Conservation (phyloP, 92 coral and sea anemone species). For the Scolanthus callimorphus region DNA sequence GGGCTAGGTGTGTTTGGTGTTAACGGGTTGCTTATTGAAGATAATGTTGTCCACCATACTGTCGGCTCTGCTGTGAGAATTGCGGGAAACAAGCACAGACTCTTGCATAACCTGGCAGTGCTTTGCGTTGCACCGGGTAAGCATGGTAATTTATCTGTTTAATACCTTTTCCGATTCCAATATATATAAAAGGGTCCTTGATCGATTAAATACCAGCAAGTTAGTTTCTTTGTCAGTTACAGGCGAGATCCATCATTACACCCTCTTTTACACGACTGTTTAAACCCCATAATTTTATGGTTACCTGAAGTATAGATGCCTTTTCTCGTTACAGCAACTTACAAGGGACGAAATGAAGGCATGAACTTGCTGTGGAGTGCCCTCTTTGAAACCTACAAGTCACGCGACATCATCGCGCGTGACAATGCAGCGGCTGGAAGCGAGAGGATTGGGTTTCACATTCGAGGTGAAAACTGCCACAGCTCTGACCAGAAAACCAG, state of each 20-base stretch:
- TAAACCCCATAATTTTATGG: too few species aligned
- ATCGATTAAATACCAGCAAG: too few species aligned
- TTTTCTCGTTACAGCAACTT: constrained; percentile 43
- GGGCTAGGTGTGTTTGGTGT: constrained; percentile 82
- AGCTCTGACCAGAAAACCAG: constrained; percentile 20
- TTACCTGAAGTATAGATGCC: background rate
- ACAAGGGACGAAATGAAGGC: constrained; percentile 60
- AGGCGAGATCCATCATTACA: too few species aligned
- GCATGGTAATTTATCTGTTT: too few species aligned
- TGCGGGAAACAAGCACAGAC: constrained; percentile 48
- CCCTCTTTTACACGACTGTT: too few species aligned
- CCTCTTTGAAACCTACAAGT: constrained; percentile 60
- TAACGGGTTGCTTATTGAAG: constrained; percentile 43
- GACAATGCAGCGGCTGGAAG: constrained; percentile 88
- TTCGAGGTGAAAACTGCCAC: constrained; percentile 71
- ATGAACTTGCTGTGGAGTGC: constrained; percentile 78
- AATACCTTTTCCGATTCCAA: too few species aligned
- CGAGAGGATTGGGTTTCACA: constrained; percentile 87
- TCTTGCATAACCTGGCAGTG: constrained; percentile 65
- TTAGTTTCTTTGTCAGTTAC: too few species aligned
- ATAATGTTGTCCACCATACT: constrained; percentile 80
- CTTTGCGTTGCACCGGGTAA: constrained; percentile 70
- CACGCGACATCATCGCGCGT: constrained; percentile 34
- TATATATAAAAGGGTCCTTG: too few species aligned
- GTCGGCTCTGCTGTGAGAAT: constrained; percentile 77